phyloP scores from a whole-genome alignment of 2,888 invertebrate species.

The Drosophila anomalata region DNA sequence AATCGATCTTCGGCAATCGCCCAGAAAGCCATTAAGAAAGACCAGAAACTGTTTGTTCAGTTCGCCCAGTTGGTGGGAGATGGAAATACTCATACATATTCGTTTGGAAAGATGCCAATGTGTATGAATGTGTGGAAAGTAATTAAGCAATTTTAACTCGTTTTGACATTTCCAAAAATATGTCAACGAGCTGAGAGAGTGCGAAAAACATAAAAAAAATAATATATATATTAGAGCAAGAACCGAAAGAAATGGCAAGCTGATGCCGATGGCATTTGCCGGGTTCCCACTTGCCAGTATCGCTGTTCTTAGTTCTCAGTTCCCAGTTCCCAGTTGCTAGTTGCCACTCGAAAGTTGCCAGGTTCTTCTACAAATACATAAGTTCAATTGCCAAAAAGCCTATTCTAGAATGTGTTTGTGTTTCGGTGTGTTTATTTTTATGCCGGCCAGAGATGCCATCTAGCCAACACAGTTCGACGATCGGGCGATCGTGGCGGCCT shows the following conservation, averaged over 20 bases:
- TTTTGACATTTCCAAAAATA: conserved; percentile 80
- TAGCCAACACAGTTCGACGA: conserved; percentile 60
- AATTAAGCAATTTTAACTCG: conserved; percentile 72
- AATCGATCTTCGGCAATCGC: conserved; percentile 42
- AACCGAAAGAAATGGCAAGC: conserved; percentile 56
- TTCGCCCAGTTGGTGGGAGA: conserved; percentile 19
- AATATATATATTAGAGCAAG: conserved; percentile 8
- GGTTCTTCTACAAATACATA: conserved; percentile 25
- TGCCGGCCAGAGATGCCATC: conserved; percentile 46
- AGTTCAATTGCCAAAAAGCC: conserved; percentile 62
- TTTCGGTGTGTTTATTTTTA: conserved; percentile 65
- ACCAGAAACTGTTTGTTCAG: conserved; percentile 32
- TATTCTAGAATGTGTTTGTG: conserved; percentile 58
- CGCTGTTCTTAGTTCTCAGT: conserved; percentile 16
- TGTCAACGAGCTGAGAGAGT: conserved; percentile 65
- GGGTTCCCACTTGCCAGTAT: conserved; percentile 32
- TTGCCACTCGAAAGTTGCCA: conserved; percentile 13
- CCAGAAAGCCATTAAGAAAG: conserved; percentile 33
- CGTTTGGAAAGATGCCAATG: conserved; percentile 32
- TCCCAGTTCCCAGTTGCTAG: conserved; percentile 1
- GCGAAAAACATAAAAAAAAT: conserved; percentile 46
- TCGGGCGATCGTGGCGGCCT: conserved; percentile 61
- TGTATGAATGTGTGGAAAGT: conserved; percentile 57
- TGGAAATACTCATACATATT: conserved; percentile 5
- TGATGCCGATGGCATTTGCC: conserved; percentile 60